These are phyloP conservation scores for Chinchilla lanigera DNA, from an alignment of 2,113 vertebrate genomes.

Conservation along the genomic window DNA sequence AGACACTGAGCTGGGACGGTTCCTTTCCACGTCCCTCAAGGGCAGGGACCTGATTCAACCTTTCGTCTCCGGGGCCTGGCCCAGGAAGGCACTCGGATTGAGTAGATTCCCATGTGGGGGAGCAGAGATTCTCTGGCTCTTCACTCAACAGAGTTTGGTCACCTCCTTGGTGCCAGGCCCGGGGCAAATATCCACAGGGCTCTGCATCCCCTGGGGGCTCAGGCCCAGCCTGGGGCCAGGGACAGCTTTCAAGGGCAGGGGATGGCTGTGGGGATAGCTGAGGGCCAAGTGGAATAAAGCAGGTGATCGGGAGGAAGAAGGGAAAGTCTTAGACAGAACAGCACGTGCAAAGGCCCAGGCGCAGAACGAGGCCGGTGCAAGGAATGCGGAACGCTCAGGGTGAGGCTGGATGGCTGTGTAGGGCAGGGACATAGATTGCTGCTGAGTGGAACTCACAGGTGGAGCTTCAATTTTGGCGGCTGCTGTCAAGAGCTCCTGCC, in stretches of 20 bases:
- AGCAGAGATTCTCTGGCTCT: neutral
- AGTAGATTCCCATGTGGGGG: neutral
- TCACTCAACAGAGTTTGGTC: neutral
- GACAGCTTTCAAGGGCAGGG: neutral
- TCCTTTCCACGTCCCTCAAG: neutral
- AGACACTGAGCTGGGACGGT: neutral
- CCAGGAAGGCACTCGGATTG: neutral
- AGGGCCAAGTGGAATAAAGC: neutral
- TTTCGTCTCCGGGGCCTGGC: neutral
- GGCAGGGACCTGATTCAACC: neutral
- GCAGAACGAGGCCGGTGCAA: neutral
- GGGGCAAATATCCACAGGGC: neutral
- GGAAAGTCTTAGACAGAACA: neutral
- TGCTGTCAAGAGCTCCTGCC: neutral
- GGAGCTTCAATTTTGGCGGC: neutral
- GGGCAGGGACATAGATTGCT: rapidly evolving
- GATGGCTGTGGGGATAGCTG: neutral
- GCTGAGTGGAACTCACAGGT: neutral
- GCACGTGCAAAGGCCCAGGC: neutral
- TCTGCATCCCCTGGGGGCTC: neutral
- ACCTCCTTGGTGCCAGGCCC: neutral
- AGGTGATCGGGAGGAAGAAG: neutral
- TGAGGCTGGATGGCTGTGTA: neutral
- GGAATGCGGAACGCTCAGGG: neutral
- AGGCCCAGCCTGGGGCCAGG: neutral